Conservation (phyloP, 2,888 invertebrate genomes). For the Bimastos eiseni region DNA sequence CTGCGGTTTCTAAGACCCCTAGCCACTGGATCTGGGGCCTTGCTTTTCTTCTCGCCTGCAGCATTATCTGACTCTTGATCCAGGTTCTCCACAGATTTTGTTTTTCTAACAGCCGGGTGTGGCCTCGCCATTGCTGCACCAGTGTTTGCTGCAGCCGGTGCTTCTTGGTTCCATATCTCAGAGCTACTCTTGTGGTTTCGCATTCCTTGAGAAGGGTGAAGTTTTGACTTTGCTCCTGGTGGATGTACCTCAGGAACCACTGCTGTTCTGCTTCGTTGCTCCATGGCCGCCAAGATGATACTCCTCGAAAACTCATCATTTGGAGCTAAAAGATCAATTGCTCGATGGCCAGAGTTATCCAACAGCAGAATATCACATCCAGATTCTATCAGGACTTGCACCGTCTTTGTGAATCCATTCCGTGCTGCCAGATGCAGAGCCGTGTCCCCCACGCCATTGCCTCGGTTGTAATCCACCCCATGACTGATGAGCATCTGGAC, state of each 20-base stretch:
- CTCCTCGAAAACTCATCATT: conserved; percentile 40
- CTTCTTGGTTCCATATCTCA: background rate
- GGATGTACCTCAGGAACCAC: background rate
- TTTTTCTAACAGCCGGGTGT: conserved; percentile 26
- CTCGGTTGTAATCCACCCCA: conserved; percentile 40
- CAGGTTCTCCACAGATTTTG: conserved; percentile 36
- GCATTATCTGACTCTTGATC: conserved; percentile 22
- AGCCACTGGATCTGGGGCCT: background rate
- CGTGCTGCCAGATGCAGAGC: conserved; percentile 44
- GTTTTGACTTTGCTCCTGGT: background rate
- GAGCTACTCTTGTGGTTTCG: background rate
- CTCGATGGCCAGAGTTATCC: conserved; percentile 30
- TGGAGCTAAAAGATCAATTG: conserved; percentile 34
- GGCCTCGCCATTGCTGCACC: background rate
- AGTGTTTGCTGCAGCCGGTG: background rate
- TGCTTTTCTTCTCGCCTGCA: background rate
- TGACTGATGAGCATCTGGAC: conserved; percentile 39
- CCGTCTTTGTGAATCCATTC: conserved; percentile 44
- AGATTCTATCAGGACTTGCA: conserved; percentile 40
- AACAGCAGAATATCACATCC: conserved; percentile 39
- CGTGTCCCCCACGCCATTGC: conserved; percentile 43
- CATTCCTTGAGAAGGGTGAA: background rate
- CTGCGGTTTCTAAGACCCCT: background rate
- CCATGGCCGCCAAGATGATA: conserved; percentile 36
- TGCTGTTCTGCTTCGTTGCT: background rate